phyloP scores from a whole-genome alignment of 2,113 vertebrate species.

The Ariopsis seemanni region DNA sequence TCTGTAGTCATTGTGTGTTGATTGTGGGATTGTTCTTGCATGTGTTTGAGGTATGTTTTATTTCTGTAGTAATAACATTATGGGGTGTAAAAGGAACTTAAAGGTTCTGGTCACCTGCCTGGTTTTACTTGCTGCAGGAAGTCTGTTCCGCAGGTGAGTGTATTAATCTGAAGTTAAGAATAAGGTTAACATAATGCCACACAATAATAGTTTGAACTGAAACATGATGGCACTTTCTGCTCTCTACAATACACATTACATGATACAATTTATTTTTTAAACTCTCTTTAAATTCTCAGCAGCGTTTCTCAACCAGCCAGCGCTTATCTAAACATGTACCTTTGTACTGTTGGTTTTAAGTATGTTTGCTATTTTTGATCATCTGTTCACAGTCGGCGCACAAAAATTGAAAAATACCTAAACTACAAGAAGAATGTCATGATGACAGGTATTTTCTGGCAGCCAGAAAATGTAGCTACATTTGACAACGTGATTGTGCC shows the following conservation, averaged over 20 bases:
- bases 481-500: neutral
- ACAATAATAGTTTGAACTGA: neutral
- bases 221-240: neutral
- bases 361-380: neutral
- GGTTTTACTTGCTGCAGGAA: constrained; percentile 60
- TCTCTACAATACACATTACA: neutral
- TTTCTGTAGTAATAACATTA: neutral
- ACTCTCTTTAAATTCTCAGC: neutral
- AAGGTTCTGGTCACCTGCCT: constrained; percentile 61
- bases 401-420: neutral
- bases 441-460: neutral
- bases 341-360: neutral
- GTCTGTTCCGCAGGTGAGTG: constrained; percentile 67
- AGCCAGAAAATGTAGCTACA: neutral
- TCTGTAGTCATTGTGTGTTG: neutral
- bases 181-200: neutral
- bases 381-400: constrained; percentile 1
- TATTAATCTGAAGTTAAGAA: neutral
- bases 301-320: neutral
- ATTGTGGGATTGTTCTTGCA: neutral
- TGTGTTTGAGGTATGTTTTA: neutral
- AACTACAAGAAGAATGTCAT: neutral
- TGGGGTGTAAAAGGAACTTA: constrained; percentile 49
- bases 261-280: neutral
- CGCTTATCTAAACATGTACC: neutral